Evolutionary conservation across 1,140 invertebrate genomes (phyloP).

Genomic region (Sogatella furcifera): DNA sequence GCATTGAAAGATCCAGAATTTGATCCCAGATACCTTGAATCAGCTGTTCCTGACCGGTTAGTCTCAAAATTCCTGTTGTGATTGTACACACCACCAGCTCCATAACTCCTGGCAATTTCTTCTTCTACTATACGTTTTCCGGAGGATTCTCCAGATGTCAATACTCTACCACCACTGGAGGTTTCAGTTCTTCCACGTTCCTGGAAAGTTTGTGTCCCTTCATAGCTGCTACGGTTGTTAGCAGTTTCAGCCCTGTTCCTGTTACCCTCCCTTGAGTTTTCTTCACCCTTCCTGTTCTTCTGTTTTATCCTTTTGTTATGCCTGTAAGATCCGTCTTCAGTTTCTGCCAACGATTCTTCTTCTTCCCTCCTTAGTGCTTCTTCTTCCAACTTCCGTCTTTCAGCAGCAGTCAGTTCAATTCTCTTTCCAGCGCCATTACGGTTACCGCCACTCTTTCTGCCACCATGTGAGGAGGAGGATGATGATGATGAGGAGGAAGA

Average conservation of each 20-base stretch:
- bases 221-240: not conserved
- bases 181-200: not conserved
- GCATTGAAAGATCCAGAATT: not conserved
- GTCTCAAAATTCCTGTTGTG: not conserved
- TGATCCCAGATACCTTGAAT: not conserved
- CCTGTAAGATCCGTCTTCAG: slow-evolving; percentile 13
- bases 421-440: not conserved
- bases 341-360: slow-evolving; percentile 12
- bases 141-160: not conserved
- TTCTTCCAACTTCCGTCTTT: slow-evolving; percentile 18
- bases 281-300: not conserved
- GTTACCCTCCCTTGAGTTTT: not conserved
- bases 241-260: not conserved
- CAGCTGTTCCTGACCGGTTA: not conserved
- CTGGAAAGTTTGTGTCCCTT: slow-evolving; percentile 1
- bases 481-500: slow-evolving; percentile 37
- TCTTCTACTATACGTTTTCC: not conserved
- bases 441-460: not conserved
- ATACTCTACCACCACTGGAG: not conserved
- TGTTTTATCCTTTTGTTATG: slow-evolving; percentile 8
- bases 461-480: slow-evolving; percentile 7
- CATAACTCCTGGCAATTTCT: not conserved
- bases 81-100: not conserved
- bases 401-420: slow-evolving; percentile 15
- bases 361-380: slow-evolving; percentile 13